A percentile compares a stretch with the other conserved stretches of the same genome.
These are phyloP conservation scores for Alauda arvensis DNA, from an alignment of 2,797 vertebrate genomes.

Conservation along the genomic window DNA sequence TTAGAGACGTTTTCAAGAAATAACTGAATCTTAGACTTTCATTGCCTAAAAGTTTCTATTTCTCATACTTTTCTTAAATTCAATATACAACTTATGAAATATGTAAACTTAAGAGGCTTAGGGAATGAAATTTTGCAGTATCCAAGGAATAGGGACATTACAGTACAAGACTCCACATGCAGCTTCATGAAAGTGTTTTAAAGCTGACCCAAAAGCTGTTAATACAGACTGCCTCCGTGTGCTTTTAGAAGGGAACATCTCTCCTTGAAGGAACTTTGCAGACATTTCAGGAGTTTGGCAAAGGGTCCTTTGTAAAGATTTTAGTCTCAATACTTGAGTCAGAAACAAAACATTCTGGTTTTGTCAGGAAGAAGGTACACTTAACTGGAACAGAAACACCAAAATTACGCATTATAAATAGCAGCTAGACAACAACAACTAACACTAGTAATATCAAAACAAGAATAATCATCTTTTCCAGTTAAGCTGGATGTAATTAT, in stretches of 20 bases:
- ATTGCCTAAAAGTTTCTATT: neutral
- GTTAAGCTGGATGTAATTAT: neutral
- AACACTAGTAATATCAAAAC: neutral
- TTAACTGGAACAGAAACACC: neutral
- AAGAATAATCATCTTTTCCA: slow-evolving; percentile 4
- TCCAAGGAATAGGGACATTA: neutral
- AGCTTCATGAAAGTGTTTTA: neutral
- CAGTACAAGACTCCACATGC: fast-evolving
- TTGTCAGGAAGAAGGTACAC: neutral
- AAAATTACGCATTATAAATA: neutral
- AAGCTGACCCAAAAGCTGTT: neutral
- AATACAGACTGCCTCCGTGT: neutral
- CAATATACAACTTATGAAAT: neutral
- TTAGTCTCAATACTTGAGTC: neutral
- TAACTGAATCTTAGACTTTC: neutral
- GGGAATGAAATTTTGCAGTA: neutral
- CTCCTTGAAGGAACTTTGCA: neutral
- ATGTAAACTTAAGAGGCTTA: neutral
- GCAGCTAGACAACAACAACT: neutral
- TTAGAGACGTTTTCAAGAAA: neutral
- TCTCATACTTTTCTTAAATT: neutral
- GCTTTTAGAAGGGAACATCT: neutral
- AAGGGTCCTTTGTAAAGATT: neutral
- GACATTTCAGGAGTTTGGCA: neutral
- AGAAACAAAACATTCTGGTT: neutral